Evolutionary conservation across 2,113 vertebrate species (phyloP).

Genomic region (Archilochus colubris): DNA sequence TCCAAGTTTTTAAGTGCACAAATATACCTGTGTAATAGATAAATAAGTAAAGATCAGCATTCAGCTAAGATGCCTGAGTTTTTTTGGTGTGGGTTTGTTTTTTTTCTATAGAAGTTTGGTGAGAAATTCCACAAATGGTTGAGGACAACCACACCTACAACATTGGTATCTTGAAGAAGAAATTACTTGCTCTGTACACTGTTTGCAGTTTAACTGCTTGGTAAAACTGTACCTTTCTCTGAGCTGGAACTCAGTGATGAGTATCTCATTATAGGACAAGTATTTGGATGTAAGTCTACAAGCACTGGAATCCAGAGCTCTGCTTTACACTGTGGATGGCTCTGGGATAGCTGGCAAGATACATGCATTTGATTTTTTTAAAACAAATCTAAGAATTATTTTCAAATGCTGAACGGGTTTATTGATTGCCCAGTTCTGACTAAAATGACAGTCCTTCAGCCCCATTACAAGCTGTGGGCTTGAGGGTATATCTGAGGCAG

Average conservation of each 20-base stretch:
- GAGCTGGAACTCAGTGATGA: not conserved
- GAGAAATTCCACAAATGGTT: conserved; percentile 42
- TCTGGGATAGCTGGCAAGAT: not conserved
- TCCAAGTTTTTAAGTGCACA: not conserved
- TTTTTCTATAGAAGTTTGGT: not conserved
- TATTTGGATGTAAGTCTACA: not conserved
- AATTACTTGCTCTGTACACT: not conserved
- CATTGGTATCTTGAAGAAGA: not conserved
- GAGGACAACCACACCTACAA: conserved; percentile 12
- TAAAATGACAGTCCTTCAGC: not conserved
- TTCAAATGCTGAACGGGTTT: not conserved
- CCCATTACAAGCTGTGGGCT: not conserved
- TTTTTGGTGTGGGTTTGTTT: not conserved
- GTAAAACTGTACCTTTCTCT: not conserved
- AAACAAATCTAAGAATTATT: not conserved
- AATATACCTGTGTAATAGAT: rapidly evolving
- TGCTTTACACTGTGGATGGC: not conserved
- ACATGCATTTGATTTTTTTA: not conserved
- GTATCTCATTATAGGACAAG: not conserved
- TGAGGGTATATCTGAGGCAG: not conserved
- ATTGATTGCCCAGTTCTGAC: not conserved
- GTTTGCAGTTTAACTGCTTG: not conserved
- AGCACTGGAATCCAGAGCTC: not conserved
- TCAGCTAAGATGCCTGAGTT: not conserved
- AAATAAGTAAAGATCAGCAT: not conserved